phyloP scores from a whole-genome alignment of 2,113 vertebrate species.

The Istiophorus platypterus region DNA sequence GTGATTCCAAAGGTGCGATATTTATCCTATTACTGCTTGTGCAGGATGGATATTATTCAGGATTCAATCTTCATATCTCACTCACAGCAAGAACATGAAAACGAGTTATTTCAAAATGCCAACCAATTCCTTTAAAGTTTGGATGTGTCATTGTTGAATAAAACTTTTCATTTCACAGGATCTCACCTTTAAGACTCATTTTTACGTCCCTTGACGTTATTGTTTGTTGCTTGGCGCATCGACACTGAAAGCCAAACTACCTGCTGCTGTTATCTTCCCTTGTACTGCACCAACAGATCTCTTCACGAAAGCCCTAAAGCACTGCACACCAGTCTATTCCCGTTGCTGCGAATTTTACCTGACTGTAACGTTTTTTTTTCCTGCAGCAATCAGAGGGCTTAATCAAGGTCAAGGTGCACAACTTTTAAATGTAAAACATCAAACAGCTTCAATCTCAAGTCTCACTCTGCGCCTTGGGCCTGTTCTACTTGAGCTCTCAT shows the following conservation, averaged over 20 bases:
- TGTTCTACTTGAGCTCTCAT: constrained; percentile 10
- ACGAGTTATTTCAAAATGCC: not conserved
- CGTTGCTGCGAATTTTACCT: not conserved
- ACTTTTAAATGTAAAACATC: constrained; percentile 60
- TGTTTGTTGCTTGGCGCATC: not conserved
- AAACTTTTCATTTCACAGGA: not conserved
- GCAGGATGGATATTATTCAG: not conserved
- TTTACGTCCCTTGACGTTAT: not conserved
- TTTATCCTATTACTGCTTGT: not conserved
- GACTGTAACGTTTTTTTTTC: not conserved
- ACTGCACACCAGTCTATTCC: constrained; percentile 9
- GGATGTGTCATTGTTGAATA: no score
- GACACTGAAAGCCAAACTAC: not conserved
- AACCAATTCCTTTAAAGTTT: not conserved
- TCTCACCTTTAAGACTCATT: not conserved
- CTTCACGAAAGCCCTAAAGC: constrained; percentile 34
- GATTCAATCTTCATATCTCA: not conserved
- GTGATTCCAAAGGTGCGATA: not conserved
- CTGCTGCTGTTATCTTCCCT: constrained; percentile 17
- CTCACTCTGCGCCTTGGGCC: constrained; percentile 21
- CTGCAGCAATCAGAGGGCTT: not conserved
- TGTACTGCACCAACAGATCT: constrained; percentile 15
- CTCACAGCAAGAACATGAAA: not conserved
- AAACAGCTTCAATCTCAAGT: constrained; percentile 46
- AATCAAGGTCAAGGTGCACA: constrained; percentile 39